Conservation (phyloP, 2,797 vertebrate species). For the Glyptemys insculpta region DNA sequence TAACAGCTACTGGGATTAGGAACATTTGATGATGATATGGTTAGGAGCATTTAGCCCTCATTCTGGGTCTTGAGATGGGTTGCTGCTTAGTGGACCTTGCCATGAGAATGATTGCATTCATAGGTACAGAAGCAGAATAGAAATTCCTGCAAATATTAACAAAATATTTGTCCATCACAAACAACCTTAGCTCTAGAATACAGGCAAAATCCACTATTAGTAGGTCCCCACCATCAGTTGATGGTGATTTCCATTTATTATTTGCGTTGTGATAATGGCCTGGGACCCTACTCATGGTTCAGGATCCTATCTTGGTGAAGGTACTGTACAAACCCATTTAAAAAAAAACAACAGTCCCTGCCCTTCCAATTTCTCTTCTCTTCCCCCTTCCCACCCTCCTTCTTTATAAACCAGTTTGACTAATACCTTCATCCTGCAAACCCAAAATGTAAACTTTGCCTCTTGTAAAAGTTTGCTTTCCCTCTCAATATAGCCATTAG, state of each 20-base stretch:
- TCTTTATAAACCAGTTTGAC: too few species aligned
- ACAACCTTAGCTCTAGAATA: fast-evolving
- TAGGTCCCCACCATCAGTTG: background rate
- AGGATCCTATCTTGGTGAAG: background rate
- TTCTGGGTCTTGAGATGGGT: background rate
- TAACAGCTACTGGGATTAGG: slow-evolving; percentile 69
- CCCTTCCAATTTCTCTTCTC: background rate
- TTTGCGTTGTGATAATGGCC: background rate
- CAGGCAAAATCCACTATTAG: background rate
- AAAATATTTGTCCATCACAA: background rate
- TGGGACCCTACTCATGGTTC: background rate
- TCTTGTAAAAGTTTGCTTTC: slow-evolving; percentile 47
- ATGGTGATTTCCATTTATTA: background rate
- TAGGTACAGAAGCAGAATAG: background rate
- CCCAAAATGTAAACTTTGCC: slow-evolving; percentile 38
- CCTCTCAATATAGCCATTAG: slow-evolving; percentile 20
- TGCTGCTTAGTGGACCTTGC: background rate
- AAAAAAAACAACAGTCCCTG: background rate
- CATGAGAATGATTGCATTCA: slow-evolving; percentile 4
- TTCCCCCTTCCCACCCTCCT: background rate
- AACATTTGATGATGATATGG: slow-evolving; percentile 51
- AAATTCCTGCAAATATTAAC: background rate
- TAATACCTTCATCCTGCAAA: slow-evolving; percentile 34
- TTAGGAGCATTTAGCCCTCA: background rate
- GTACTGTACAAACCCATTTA: background rate